phyloP scores from a whole-genome alignment of 2,797 vertebrate species.

The Sebastes wilsoni region DNA sequence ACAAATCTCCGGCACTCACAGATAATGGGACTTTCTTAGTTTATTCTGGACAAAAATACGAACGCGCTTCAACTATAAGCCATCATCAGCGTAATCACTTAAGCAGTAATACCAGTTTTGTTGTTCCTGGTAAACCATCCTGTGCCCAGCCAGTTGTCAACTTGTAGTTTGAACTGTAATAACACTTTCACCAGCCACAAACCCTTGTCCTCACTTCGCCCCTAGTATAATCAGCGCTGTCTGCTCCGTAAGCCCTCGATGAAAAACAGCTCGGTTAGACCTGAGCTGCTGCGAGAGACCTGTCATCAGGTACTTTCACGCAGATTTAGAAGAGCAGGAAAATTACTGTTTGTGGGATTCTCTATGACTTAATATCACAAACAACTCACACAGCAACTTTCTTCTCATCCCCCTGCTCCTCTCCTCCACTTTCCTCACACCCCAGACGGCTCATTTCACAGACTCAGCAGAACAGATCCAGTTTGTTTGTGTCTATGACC shows the following conservation, averaged over 20 bases:
- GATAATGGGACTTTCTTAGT: too few relatives aligned
- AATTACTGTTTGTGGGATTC: conserved; percentile 11
- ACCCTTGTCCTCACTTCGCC: neutral
- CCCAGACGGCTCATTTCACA: conserved; percentile 27
- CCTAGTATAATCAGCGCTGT: neutral
- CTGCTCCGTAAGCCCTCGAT: neutral
- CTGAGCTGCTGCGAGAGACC: conserved; percentile 4
- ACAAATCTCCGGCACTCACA: too few relatives aligned
- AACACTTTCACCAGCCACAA: conserved; percentile 12
- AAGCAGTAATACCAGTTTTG: too few relatives aligned
- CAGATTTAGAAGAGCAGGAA: conserved; percentile 1
- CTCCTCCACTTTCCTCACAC: conserved; percentile 5
- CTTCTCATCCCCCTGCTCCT: neutral
- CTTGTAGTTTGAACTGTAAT: neutral
- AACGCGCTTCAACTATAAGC: too few relatives aligned
- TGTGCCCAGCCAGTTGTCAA: neutral
- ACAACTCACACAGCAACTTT: neutral
- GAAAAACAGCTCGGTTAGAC: conserved; percentile 6
- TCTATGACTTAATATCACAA: conserved; percentile 26
- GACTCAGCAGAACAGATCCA: conserved; percentile 36
- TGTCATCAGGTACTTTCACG: conserved; percentile 15
- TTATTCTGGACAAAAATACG: too few relatives aligned
- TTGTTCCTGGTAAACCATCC: neutral
- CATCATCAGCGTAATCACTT: too few relatives aligned
- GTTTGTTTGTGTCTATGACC: conserved; percentile 33